These are phyloP conservation scores for Andrena minutula DNA, from an alignment of 2,888 invertebrate species.

Conservation along the genomic window DNA sequence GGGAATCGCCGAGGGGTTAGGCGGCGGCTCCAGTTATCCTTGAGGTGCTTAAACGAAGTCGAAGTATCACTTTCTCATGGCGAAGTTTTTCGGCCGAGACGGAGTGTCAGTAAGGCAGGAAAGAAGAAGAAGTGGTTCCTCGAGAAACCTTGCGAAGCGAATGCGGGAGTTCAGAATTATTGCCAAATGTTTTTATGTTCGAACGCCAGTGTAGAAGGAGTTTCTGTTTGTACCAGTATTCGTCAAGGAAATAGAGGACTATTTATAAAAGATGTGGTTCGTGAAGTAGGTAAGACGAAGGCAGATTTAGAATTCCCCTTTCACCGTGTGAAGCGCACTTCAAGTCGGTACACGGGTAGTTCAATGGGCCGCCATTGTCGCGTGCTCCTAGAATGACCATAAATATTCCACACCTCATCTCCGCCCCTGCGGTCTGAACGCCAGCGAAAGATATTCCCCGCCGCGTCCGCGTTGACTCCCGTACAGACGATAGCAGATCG, in stretches of 20 bases:
- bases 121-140: constrained; percentile 25
- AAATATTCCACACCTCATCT: constrained; percentile 78
- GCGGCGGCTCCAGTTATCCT: constrained; percentile 35
- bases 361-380: constrained; percentile 73
- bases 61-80: constrained; percentile 37
- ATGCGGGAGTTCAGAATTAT: too few relatives aligned
- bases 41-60: constrained; percentile 47
- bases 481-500: constrained; percentile 48
- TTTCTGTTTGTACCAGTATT: too few relatives aligned
- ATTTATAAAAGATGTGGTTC: constrained; percentile 10
- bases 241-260: neutral
- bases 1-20: constrained; percentile 37
- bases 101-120: constrained; percentile 15
- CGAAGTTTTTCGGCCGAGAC: constrained; percentile 37
- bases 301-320: constrained; percentile 51
- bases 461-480: constrained; percentile 53
- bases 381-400: constrained; percentile 74
- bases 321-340: constrained; percentile 52
- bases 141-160: constrained; percentile 5
- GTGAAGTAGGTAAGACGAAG: constrained; percentile 22
- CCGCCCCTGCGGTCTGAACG: constrained; percentile 62
- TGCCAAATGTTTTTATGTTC: too few relatives aligned
- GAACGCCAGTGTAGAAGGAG: too few relatives aligned
- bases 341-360: constrained; percentile 51
- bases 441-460: constrained; percentile 55